A percentile compares a stretch with the other conserved stretches of the same genome.
phyloP scores from a whole-genome alignment of 2,113 vertebrate genomes.

The Toxostoma redivivum region DNA sequence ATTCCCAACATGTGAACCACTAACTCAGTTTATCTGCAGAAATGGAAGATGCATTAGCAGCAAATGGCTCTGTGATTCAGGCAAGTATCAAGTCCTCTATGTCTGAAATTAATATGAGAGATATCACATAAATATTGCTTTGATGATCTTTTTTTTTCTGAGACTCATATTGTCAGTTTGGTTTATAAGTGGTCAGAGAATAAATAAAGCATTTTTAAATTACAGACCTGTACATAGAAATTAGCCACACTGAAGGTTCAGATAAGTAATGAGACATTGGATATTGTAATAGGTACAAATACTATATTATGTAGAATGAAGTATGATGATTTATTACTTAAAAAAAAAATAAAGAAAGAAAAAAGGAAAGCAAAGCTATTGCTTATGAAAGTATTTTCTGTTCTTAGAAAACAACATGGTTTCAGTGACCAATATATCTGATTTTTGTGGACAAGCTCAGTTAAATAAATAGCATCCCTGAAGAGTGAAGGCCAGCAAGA shows the following conservation, averaged over 20 bases:
- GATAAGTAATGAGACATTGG: background rate
- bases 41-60: constrained; percentile 91
- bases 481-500: background rate
- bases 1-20: constrained; percentile 90
- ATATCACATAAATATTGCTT: background rate
- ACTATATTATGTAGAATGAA: background rate
- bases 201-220: background rate
- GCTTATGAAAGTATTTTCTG: background rate
- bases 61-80: constrained; percentile 95
- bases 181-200: background rate
- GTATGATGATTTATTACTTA: background rate
- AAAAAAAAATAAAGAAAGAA: background rate
- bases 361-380: background rate
- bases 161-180: background rate
- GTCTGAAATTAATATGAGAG: background rate
- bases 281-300: background rate
- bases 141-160: background rate
- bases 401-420: background rate
- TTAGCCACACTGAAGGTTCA: background rate
- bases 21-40: constrained; percentile 90
- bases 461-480: background rate
- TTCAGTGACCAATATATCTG: background rate
- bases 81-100: constrained; percentile 62
- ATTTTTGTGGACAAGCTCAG: background rate
- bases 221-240: background rate